Evolutionary conservation across 2,113 vertebrate species (phyloP).

Genomic region (Pitta sordida): DNA sequence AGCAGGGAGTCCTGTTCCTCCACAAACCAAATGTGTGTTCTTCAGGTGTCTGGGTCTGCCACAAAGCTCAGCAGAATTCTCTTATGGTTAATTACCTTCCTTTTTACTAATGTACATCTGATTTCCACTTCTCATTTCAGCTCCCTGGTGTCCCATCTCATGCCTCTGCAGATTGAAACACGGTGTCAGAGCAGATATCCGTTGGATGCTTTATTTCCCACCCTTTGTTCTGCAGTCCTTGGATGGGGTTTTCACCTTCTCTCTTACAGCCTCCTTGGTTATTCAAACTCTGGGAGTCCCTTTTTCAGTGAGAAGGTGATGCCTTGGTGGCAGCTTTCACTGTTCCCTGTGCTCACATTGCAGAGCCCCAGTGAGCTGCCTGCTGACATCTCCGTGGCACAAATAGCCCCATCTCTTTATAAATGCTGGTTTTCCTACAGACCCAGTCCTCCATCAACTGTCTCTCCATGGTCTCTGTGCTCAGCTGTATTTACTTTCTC

Average conservation of each 20-base stretch:
- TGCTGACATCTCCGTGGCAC: neutral
- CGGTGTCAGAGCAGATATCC: neutral
- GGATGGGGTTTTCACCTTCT: neutral
- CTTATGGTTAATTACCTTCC: neutral
- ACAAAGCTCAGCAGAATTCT: neutral
- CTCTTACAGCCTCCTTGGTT: neutral
- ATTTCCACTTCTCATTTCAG: neutral
- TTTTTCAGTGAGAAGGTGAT: neutral
- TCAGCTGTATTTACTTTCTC: neutral
- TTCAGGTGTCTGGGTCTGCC: neutral
- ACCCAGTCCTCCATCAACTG: neutral
- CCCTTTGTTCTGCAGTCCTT: neutral
- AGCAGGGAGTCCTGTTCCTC: fast-evolving
- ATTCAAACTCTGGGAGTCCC: neutral
- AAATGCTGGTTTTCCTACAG: neutral
- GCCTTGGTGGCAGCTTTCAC: neutral
- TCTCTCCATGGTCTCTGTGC: neutral
- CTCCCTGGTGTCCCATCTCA: neutral
- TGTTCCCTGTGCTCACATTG: neutral
- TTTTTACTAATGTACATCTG: neutral
- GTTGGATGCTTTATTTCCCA: neutral
- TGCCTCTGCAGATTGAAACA: neutral
- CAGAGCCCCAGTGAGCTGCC: neutral
- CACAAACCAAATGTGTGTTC: fast-evolving
- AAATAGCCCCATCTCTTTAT: neutral